Evolutionary conservation across 2,113 vertebrate species (phyloP).

Genomic region (Panthera tigris): DNA sequence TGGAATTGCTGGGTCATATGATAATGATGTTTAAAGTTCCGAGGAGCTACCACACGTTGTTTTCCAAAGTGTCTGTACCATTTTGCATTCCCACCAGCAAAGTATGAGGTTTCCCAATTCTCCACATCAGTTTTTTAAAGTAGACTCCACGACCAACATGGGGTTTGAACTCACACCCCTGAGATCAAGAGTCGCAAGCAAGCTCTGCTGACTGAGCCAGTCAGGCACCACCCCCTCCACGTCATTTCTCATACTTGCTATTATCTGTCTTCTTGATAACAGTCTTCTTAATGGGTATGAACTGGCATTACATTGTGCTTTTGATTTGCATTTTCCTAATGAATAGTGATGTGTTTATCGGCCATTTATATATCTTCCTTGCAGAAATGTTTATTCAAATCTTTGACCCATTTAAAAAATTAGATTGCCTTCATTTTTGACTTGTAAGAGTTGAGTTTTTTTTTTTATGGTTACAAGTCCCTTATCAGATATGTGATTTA

Average conservation of each 20-base stretch:
- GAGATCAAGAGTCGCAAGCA: neutral
- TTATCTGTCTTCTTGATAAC: neutral
- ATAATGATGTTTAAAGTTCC: neutral
- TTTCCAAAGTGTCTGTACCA: neutral
- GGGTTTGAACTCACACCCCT: neutral
- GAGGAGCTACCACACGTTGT: neutral
- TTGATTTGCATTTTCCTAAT: neutral
- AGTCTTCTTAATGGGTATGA: neutral
- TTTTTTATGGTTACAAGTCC: too few species aligned
- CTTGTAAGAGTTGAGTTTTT: neutral
- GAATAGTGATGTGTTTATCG: neutral
- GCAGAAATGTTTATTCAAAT: neutral
- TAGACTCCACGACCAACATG: neutral
- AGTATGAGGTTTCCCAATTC: neutral
- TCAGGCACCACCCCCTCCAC: neutral
- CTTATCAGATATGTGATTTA: neutral
- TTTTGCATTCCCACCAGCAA: neutral
- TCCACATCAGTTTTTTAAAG: neutral
- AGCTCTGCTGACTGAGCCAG: neutral
- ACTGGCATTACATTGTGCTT: neutral
- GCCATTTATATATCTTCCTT: neutral
- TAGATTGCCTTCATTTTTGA: neutral
- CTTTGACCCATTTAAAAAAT: neutral
- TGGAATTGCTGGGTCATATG: neutral
- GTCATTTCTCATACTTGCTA: neutral